Percentiles rank a stretch among this genome's conserved stretches.
These are phyloP conservation scores for Drosophila borborema DNA, from an alignment of 2,888 invertebrate genomes.

Conservation along the genomic window DNA sequence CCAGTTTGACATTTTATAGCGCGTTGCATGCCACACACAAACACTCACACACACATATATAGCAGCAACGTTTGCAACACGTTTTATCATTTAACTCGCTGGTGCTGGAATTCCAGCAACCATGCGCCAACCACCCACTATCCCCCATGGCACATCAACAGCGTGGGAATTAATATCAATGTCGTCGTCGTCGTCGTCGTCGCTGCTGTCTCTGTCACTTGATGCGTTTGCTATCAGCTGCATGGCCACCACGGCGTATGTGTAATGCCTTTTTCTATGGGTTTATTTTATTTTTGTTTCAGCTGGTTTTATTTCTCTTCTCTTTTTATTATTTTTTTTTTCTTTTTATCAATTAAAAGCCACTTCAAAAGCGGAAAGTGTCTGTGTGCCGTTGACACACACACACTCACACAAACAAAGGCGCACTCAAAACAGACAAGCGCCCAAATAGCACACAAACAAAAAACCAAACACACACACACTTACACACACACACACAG, in stretches of 20 bases:
- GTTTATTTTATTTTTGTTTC: slow-evolving; percentile 31
- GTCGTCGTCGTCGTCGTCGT: slow-evolving; percentile 56
- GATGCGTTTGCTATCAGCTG: slow-evolving; percentile 65
- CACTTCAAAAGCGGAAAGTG: slow-evolving; percentile 82
- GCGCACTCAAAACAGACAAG: slow-evolving; percentile 28
- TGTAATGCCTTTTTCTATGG: slow-evolving; percentile 63
- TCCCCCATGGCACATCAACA: slow-evolving; percentile 54
- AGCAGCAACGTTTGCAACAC: slow-evolving; percentile 51
- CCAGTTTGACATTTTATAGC: slow-evolving; percentile 59
- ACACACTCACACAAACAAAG: slow-evolving; percentile 55
- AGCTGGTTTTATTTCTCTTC: slow-evolving; percentile 14
- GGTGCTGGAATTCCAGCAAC: slow-evolving; percentile 29
- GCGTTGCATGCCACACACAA: slow-evolving; percentile 19
- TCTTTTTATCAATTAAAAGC: slow-evolving; percentile 82
- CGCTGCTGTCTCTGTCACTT: slow-evolving; percentile 30
- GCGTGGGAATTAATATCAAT: slow-evolving; percentile 78
- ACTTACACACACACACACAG: slow-evolving; percentile 16
- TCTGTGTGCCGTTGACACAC: slow-evolving; percentile 74
- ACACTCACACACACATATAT: background rate
- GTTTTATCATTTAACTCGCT: slow-evolving; percentile 71
- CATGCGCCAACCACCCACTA: slow-evolving; percentile 9
- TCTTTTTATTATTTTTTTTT: slow-evolving; percentile 30
- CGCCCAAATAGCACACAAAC: slow-evolving; percentile 44
- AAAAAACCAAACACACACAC: slow-evolving; percentile 40
- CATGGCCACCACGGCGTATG: slow-evolving; percentile 73